Conservation (phyloP, 2,888 invertebrate species). For the Xestia sexstrigata region DNA sequence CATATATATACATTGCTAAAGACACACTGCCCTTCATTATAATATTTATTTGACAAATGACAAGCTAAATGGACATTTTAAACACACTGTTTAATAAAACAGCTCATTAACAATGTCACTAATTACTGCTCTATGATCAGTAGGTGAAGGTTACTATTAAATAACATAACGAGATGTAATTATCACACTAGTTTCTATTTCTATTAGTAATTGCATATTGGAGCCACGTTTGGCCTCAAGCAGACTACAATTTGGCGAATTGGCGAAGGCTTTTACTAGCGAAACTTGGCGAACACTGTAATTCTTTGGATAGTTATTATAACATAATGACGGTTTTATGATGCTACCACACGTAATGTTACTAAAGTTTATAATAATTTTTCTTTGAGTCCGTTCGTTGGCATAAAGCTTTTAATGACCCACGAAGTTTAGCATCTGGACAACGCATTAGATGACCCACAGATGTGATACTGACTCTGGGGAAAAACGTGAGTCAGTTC, state of each 20-base stretch:
- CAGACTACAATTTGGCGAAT: conserved; percentile 34
- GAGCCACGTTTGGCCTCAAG: conserved; percentile 34
- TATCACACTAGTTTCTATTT: conserved; percentile 42
- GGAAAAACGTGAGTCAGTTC: background rate
- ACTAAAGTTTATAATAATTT: background rate
- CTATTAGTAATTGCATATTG: conserved; percentile 34
- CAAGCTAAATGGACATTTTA: conserved; percentile 2
- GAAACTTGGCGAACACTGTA: background rate
- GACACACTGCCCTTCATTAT: background rate
- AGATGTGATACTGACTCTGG: conserved; percentile 24
- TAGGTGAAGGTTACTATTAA: conserved; percentile 48
- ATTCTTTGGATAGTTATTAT: conserved; percentile 21
- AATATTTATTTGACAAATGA: background rate
- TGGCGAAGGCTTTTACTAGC: conserved; percentile 17
- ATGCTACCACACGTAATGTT: background rate
- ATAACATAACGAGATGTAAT: conserved; percentile 41
- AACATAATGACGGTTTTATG: background rate
- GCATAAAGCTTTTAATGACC: background rate
- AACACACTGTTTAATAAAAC: conserved; percentile 20
- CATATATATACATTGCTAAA: too few relatives aligned
- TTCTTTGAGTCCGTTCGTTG: background rate
- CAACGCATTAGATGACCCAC: conserved; percentile 3
- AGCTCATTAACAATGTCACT: conserved; percentile 43
- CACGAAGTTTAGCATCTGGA: conserved; percentile 7
- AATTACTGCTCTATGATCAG: conserved; percentile 35